These are phyloP conservation scores for Rhagoletis pomonella DNA, from an alignment of 1,140 invertebrate genomes.

Conservation along the genomic window DNA sequence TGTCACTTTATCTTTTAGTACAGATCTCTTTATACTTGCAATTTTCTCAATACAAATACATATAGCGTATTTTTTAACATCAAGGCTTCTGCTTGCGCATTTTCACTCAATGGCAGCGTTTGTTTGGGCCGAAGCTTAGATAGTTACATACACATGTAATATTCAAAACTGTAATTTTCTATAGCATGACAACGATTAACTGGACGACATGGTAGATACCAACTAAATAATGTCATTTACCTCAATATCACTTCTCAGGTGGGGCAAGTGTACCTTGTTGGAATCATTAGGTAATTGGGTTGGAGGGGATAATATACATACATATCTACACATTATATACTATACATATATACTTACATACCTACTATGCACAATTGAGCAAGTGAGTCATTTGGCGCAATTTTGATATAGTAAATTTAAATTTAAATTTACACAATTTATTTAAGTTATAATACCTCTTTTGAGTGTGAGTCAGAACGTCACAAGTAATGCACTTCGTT, in stretches of 20 bases:
- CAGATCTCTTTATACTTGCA: constrained; percentile 58
- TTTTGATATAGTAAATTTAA: too few relatives aligned
- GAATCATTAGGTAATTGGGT: not conserved
- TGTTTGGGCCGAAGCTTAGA: not conserved
- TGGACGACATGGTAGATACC: not conserved
- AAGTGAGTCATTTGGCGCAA: too few relatives aligned
- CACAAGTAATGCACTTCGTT: not conserved
- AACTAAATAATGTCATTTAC: not conserved
- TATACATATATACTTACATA: too few relatives aligned
- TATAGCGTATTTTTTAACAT: not conserved
- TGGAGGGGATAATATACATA: not conserved
- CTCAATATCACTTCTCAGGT: not conserved
- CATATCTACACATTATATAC: too few relatives aligned
- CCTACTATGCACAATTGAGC: too few relatives aligned
- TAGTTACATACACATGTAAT: not conserved
- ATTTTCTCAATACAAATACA: constrained; percentile 33
- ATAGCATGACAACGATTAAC: not conserved
- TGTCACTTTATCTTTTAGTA: constrained; percentile 55
- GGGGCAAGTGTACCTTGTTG: not conserved
- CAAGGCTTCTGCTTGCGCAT: not conserved
- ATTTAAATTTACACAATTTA: not conserved
- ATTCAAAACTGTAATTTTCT: not conserved
- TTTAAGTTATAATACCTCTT: not conserved
- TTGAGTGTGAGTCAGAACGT: not conserved
- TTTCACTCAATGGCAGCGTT: not conserved